Evolutionary conservation across 2,113 vertebrate species (phyloP), one percentile per base, ranked within the genome.

Genomic region (Cephalopholis sonnerati): DNA sequence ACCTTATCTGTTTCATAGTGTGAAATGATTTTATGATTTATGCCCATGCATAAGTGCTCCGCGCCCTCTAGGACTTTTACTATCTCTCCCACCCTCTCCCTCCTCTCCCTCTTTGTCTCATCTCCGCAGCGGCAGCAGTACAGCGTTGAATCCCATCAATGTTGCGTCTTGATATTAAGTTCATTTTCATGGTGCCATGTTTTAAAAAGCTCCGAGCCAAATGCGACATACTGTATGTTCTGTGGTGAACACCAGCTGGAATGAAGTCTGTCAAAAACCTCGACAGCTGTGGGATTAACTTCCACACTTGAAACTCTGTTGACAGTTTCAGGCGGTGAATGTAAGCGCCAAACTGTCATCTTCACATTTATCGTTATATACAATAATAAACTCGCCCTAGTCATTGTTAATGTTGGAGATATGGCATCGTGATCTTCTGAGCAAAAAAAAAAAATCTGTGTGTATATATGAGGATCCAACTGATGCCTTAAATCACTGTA

Each of bases 21-120:
- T 82, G 63, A 70, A 53, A 77, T 53, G 7, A 74, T 73, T 70
- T 65, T 46, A 58, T 58, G 79, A 87, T 81, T 90, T 81, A 68
- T 82, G 18, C 44, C 50, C 53, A 69, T 54, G 73, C 57, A 46
- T 81, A 64, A 77, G 46, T 57, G 39, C 55, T 66, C 44, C 46
- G 66, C 5, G 0, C 25, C 74, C 62, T 65, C 62, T 72, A 68
- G 36, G 29, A 76, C 57, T 75, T 36, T 27, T 22, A 9, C 58
- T 29, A 7, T 82, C 70, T 39, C 55, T 62, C 32, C 7, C 62
- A 5, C n/a, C 1, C 48, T 15, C 24, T 32, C 48, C 17, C 12
- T 22, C 27, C 75, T 58, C 61, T 50, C 7, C 5, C 16, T 68
- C 27, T 74, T 59, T 58, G 71, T 65, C 46, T 64, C 58, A 51